Conservation (phyloP, 2,888 invertebrate genomes). For the Sisyra nigra region DNA sequence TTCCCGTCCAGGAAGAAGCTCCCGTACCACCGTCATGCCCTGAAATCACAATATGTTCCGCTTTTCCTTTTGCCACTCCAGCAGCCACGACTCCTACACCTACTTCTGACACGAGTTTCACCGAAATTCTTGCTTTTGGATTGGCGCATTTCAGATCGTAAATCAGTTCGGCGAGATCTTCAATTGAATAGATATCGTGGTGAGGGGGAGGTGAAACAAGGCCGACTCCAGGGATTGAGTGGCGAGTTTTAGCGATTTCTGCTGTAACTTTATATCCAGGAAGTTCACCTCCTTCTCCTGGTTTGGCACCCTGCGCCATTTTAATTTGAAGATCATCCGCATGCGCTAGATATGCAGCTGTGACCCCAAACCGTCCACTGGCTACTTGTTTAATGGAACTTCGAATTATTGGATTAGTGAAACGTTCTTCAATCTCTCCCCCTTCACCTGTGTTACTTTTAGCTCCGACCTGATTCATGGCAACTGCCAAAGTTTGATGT, state of each 20-base stretch:
- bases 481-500: slow-evolving; percentile 85
- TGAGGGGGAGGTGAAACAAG: slow-evolving; percentile 98
- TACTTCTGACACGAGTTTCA: slow-evolving; percentile 95
- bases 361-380: slow-evolving; percentile 96
- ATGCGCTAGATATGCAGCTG: slow-evolving; percentile 91
- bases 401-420: slow-evolving; percentile 56
- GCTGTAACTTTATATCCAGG: slow-evolving; percentile 62
- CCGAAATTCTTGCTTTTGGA: slow-evolving; percentile 86
- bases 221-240: slow-evolving; percentile 93
- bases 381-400: slow-evolving; percentile 99
- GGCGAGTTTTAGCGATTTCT: slow-evolving; percentile 88
- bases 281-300: slow-evolving; percentile 96
- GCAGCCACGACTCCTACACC: slow-evolving; percentile 99
- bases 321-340: slow-evolving; percentile 98
- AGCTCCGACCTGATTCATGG: slow-evolving; percentile 83
- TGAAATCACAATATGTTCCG: slow-evolving; percentile 95
- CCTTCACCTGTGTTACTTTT: slow-evolving; percentile 99
- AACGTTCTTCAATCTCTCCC: slow-evolving; percentile 69
- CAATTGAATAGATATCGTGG: slow-evolving; percentile 99
- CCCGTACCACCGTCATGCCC: slow-evolving; percentile 99
- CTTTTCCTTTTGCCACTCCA: slow-evolving; percentile 97
- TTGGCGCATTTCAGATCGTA: slow-evolving; percentile 97
- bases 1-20: slow-evolving; percentile 97
- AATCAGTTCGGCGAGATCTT: slow-evolving; percentile 94
- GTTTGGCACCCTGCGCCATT: slow-evolving; percentile 98